phyloP scores from a whole-genome alignment of 2,797 vertebrate genomes.

The Eulemur mongoz region DNA sequence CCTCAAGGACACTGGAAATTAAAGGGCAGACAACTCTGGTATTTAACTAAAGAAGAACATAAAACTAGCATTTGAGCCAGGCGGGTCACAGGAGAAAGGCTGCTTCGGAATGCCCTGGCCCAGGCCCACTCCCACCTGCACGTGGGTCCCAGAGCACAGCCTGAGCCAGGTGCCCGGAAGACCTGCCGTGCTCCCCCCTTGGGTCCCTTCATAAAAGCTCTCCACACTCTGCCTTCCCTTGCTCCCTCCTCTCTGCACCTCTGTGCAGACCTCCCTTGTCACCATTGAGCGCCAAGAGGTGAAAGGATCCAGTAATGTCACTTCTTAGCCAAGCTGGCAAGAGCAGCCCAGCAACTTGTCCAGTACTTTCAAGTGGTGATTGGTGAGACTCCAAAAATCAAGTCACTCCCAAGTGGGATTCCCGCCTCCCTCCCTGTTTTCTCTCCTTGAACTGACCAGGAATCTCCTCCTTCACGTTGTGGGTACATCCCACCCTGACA shows the following conservation, averaged over 20 bases:
- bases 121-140: background rate
- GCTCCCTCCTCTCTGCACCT: background rate
- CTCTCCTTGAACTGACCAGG: background rate
- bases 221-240: background rate
- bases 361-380: background rate
- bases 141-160: background rate
- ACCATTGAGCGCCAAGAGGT: background rate
- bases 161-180: fast-evolving
- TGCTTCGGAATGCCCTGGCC: background rate
- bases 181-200: background rate
- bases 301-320: background rate
- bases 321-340: background rate
- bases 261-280: background rate
- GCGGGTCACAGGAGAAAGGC: background rate
- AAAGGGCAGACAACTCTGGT: background rate
- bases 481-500: background rate
- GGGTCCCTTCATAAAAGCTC: background rate
- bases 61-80: background rate
- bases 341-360: background rate
- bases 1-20: background rate
- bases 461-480: background rate
- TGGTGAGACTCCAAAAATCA: background rate
- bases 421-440: background rate
- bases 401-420: background rate
- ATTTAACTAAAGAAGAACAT: background rate